These are phyloP conservation scores for Hermodice carunculata DNA, from an alignment of 2,888 invertebrate genomes.

Conservation along the genomic window DNA sequence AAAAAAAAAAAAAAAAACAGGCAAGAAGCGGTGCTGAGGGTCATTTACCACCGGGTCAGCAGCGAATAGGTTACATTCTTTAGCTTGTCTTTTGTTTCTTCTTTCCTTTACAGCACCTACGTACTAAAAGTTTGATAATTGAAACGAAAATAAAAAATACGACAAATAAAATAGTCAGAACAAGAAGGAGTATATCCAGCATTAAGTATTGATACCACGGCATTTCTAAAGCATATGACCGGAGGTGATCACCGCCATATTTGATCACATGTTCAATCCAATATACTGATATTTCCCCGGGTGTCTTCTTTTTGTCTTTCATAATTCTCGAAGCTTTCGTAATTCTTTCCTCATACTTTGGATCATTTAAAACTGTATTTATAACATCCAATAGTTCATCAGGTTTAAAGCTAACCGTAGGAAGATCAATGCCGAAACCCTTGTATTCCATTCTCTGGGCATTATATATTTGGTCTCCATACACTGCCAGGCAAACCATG, in stretches of 20 bases:
- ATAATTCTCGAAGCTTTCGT: conserved; percentile 34
- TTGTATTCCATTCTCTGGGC: conserved; percentile 29
- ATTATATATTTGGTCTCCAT: conserved; percentile 41
- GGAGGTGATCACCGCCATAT: conserved; percentile 47
- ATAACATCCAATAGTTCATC: conserved; percentile 32
- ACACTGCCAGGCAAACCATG: conserved; percentile 42
- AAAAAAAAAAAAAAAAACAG: no score
- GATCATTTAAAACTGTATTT: conserved; percentile 30
- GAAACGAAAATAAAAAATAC: no score
- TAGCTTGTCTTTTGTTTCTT: no score
- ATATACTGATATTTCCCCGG: conserved; percentile 41
- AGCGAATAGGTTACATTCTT: no score
- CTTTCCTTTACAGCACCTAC: no score
- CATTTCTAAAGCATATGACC: conserved; percentile 40
- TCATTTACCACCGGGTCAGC: no score
- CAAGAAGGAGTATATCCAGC: conserved; percentile 37
- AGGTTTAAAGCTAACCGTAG: conserved; percentile 24
- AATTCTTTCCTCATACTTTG: conserved; percentile 32
- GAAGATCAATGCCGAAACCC: conserved; percentile 39
- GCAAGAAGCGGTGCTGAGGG: no score
- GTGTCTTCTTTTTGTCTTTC: conserved; percentile 25
- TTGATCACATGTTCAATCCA: conserved; percentile 51
- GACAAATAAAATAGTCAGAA: no score
- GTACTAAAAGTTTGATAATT: no score
- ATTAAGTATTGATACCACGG: conserved; percentile 42